Percentiles rank a stretch among this genome's conserved stretches.
These are phyloP conservation scores for Drosophila malerkotliana DNA, from an alignment of 1,140 invertebrate genomes.

Conservation along the genomic window DNA sequence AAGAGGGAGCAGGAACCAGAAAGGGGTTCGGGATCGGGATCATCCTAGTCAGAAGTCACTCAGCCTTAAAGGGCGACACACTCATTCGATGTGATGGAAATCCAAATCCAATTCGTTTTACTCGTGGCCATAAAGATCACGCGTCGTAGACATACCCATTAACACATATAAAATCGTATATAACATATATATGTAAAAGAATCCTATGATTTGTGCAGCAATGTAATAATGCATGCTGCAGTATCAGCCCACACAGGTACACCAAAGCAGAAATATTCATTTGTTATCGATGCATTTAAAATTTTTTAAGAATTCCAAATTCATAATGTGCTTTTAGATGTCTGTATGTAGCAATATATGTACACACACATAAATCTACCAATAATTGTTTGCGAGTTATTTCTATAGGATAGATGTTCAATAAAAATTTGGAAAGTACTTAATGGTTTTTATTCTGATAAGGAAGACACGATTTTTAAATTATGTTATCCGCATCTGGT, in stretches of 20 bases:
- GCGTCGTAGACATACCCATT: not conserved
- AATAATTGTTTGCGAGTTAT: constrained; percentile 58
- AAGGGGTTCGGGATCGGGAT: not conserved
- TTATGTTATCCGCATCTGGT: too few relatives aligned
- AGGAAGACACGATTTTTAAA: not conserved
- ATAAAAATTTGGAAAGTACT: constrained; percentile 35
- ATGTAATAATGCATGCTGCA: not conserved
- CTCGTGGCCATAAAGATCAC: constrained; percentile 3
- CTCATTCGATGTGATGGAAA: constrained; percentile 11
- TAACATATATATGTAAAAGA: not conserved
- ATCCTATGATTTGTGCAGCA: not conserved
- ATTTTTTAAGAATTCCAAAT: constrained; percentile 69
- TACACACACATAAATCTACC: constrained; percentile 36
- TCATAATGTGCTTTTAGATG: constrained; percentile 69
- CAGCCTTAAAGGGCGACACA: constrained; percentile 5
- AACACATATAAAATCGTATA: not conserved
- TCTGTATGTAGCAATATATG: constrained; percentile 68
- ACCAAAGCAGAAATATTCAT: constrained; percentile 21
- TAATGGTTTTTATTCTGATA: not conserved
- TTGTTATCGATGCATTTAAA: constrained; percentile 78
- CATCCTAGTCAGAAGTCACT: constrained; percentile 14
- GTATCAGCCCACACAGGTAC: not conserved
- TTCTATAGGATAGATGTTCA: constrained; percentile 52
- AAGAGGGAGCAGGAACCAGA: not conserved
- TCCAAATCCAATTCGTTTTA: not conserved